These are phyloP conservation scores for Henricia sp. DNA, from an alignment of 53 echinoderm and acorn worm genomes.

Conservation along the genomic window DNA sequence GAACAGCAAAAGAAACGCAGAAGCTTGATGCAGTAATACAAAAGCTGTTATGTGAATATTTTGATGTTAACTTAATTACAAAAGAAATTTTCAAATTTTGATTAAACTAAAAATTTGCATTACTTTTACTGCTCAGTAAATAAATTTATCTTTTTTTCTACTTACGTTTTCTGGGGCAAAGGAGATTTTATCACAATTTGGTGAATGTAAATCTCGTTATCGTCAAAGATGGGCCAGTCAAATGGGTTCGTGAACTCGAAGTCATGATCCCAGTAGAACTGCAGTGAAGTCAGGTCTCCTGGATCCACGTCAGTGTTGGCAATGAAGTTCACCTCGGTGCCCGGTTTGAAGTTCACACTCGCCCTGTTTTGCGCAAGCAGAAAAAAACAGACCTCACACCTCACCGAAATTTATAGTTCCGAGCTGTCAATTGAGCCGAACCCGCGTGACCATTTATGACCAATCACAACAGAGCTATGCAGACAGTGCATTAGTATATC, in stretches of 20 bases:
- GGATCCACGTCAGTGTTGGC: slow-evolving; percentile 51
- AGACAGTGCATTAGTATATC: too few relatives aligned
- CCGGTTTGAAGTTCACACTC: slow-evolving; percentile 48
- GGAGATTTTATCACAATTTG: slow-evolving; percentile 23
- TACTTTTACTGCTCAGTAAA: not conserved
- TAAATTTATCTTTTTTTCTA: not conserved
- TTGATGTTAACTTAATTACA: too few relatives aligned
- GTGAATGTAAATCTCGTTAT: slow-evolving; percentile 47
- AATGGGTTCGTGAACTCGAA: slow-evolving; percentile 47
- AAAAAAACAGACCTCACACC: too few relatives aligned
- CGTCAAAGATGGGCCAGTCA: slow-evolving; percentile 71
- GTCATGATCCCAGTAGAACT: slow-evolving; percentile 64
- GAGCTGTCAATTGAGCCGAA: too few relatives aligned
- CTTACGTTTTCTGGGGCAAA: slow-evolving; percentile 17
- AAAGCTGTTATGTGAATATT: too few relatives aligned
- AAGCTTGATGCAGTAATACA: too few relatives aligned
- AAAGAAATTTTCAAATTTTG: too few relatives aligned
- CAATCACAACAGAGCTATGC: too few relatives aligned
- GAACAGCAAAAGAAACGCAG: too few relatives aligned
- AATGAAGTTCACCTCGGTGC: slow-evolving; percentile 31
- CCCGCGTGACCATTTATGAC: too few relatives aligned
- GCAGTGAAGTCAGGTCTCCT: slow-evolving; percentile 35
- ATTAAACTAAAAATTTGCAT: too few relatives aligned
- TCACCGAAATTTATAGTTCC: too few relatives aligned
- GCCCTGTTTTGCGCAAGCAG: slow-evolving; percentile 20